These are phyloP conservation scores for Prosopocoilus inquinatus DNA, from an alignment of 2,888 invertebrate species.

Conservation along the genomic window DNA sequence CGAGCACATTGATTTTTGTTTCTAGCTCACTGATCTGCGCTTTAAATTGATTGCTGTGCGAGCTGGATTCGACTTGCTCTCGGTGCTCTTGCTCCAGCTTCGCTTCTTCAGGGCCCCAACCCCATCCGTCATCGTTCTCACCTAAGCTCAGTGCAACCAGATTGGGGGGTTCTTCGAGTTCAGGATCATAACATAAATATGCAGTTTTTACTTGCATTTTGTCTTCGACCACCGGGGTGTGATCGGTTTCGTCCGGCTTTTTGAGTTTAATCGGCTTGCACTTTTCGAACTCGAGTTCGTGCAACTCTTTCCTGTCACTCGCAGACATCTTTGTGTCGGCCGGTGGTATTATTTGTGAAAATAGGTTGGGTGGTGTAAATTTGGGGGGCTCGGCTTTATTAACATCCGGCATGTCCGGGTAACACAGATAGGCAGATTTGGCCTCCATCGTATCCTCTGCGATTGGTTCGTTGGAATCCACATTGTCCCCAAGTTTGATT, in stretches of 20 bases:
- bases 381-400: too few relatives aligned
- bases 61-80: conserved; percentile 32
- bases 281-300: conserved; percentile 26
- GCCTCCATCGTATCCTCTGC: too few relatives aligned
- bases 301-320: conserved; percentile 21
- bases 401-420: too few relatives aligned
- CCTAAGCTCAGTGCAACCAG: conserved; percentile 30
- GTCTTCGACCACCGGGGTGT: conserved; percentile 33
- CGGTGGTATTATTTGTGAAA: conserved; percentile 18
- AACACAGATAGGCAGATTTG: too few relatives aligned
- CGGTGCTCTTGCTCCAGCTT: conserved; percentile 53
- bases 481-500: neutral
- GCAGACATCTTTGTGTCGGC: conserved; percentile 13
- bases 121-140: conserved; percentile 61
- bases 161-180: conserved; percentile 18
- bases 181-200: conserved; percentile 41
- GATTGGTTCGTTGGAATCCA: neutral
- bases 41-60: conserved; percentile 38
- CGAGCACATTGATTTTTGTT: conserved; percentile 59
- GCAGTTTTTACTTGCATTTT: conserved; percentile 35
- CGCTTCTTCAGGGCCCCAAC: conserved; percentile 58
- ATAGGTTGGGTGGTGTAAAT: neutral
- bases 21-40: conserved; percentile 46
- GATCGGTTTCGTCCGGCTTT: conserved; percentile 17
- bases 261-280: conserved; percentile 18